These are phyloP conservation scores for Pseudomugil gertrudae DNA, from an alignment of 2,797 vertebrate genomes.

Conservation along the genomic window DNA sequence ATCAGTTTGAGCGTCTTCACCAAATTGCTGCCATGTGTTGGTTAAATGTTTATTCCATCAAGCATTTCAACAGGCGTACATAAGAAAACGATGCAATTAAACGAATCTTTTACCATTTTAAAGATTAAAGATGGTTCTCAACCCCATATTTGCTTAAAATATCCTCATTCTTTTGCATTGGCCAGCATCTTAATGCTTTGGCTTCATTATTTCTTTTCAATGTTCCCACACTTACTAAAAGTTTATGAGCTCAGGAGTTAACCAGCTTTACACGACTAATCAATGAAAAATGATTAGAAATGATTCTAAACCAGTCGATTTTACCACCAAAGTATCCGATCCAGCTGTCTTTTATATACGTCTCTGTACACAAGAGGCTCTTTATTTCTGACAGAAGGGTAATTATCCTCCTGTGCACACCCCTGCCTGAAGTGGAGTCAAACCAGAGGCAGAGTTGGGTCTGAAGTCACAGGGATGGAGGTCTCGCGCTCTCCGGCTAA, in stretches of 20 bases:
- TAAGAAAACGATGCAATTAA: too few species aligned
- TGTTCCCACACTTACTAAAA: background rate
- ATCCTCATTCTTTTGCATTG: too few species aligned
- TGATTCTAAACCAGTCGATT: background rate
- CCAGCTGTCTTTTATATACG: background rate
- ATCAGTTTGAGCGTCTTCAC: too few species aligned
- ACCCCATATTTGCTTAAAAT: too few species aligned
- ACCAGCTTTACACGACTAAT: background rate
- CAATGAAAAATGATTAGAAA: background rate
- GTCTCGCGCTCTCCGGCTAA: constrained; percentile 39
- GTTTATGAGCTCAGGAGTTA: background rate
- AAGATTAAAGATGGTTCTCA: too few species aligned
- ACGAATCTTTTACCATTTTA: too few species aligned
- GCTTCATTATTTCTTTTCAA: too few species aligned
- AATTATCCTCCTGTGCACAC: constrained; percentile 6
- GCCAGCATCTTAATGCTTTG: too few species aligned
- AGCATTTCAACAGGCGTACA: too few species aligned
- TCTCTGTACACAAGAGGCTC: background rate
- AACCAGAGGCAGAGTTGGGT: constrained; percentile 22
- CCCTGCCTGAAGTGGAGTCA: constrained; percentile 17
- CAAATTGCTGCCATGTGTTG: too few species aligned
- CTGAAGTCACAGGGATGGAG: constrained; percentile 30
- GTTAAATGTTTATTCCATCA: too few species aligned
- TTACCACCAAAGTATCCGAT: background rate
- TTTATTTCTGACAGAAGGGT: background rate